These are phyloP conservation scores for Nerophis ophidion DNA, from an alignment of 2,113 vertebrate species.

Conservation along the genomic window DNA sequence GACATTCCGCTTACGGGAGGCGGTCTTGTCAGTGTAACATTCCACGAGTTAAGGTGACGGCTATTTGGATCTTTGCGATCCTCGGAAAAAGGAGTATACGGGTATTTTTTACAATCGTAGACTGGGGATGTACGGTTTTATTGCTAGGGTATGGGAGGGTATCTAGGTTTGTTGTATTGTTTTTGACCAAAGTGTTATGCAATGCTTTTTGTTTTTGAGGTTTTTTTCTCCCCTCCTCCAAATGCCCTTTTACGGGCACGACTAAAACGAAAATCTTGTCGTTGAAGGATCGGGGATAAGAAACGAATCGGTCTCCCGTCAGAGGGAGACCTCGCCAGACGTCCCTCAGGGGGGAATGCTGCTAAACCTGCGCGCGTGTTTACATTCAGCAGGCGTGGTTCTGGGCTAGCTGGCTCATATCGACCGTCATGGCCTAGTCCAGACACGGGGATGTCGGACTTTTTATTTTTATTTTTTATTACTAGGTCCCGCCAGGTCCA, in stretches of 20 bases:
- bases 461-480: neutral
- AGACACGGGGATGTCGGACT: neutral
- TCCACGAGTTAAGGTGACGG: constrained; percentile 56
- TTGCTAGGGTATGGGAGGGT: constrained; percentile 43
- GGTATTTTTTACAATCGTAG: constrained; percentile 74
- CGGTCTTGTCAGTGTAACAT: constrained; percentile 55
- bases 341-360: constrained; percentile 44
- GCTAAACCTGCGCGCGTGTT: constrained; percentile 33
- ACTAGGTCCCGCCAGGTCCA: constrained; percentile 19
- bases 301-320: constrained; percentile 55
- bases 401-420: no score
- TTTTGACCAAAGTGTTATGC: constrained; percentile 73
- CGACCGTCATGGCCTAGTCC: neutral
- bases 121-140: constrained; percentile 55
- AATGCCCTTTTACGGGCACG: constrained; percentile 49
- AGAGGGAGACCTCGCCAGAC: constrained; percentile 37
- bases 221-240: neutral
- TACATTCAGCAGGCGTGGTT: constrained; percentile 17
- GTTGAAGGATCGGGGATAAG: constrained; percentile 59
- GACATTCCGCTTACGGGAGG: constrained; percentile 32
- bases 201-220: constrained; percentile 52
- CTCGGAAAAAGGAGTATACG: constrained; percentile 59
- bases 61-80: constrained; percentile 47
- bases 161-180: constrained; percentile 40
- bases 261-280: constrained; percentile 44